phyloP scores from a whole-genome alignment of 1,140 invertebrate species.

The Heliconius nattereri region DNA sequence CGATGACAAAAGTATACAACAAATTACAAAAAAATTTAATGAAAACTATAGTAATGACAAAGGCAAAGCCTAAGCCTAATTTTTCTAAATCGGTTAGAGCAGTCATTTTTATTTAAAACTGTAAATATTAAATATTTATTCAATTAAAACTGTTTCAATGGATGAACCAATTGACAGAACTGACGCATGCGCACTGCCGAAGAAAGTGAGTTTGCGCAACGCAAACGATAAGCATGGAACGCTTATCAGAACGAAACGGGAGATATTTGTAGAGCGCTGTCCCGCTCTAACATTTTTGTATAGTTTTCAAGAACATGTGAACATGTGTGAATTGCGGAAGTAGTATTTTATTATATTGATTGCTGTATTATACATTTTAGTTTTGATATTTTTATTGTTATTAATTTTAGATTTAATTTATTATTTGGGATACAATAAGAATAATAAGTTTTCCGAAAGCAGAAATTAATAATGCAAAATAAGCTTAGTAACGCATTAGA shows the following conservation, averaged over 20 bases:
- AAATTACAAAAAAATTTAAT: conserved; percentile 50
- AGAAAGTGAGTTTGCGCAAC: conserved; percentile 51
- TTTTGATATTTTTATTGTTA: too few species aligned
- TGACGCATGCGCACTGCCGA: conserved; percentile 54
- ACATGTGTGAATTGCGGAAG: background rate
- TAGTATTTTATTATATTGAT: background rate
- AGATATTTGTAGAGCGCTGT: conserved; percentile 28
- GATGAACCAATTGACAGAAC: conserved; percentile 47
- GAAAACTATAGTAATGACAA: conserved; percentile 41
- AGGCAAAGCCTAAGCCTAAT: conserved; percentile 46
- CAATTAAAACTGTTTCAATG: conserved; percentile 45
- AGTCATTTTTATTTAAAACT: conserved; percentile 49
- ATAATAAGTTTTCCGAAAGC: too few species aligned
- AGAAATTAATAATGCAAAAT: too few species aligned
- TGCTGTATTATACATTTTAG: background rate
- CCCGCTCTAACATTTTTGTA: conserved; percentile 15
- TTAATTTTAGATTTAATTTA: too few species aligned
- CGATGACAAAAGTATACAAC: conserved; percentile 60
- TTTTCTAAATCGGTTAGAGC: conserved; percentile 46
- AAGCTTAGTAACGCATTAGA: too few species aligned
- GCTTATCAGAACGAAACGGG: conserved; percentile 28
- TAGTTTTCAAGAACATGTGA: background rate
- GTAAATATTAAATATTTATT: conserved; percentile 23
- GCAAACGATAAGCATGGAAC: conserved; percentile 28
- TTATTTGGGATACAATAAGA: too few species aligned